These are phyloP conservation scores for Bovichtus diacanthus DNA, from an alignment of 2,797 vertebrate genomes.

Conservation along the genomic window DNA sequence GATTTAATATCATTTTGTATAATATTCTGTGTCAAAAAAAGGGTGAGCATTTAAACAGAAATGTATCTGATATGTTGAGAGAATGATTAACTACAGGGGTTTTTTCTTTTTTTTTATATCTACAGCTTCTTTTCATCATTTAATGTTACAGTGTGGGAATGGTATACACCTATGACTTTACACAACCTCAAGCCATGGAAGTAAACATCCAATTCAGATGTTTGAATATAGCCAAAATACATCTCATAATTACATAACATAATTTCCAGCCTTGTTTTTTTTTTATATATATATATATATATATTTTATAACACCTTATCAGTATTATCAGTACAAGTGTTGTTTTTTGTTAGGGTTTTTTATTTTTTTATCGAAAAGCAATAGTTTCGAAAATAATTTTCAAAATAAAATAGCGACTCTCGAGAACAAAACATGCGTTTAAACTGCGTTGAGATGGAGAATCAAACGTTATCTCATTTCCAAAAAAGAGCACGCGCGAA, in stretches of 20 bases:
- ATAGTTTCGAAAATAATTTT: background rate
- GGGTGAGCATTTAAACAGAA: background rate
- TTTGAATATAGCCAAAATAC: background rate
- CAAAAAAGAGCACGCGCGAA: background rate
- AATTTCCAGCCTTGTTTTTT: background rate
- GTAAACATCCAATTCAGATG: rapidly evolving
- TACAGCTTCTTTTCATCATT: background rate
- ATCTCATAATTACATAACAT: background rate
- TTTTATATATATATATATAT: no score
- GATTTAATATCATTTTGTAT: background rate
- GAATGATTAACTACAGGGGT: background rate
- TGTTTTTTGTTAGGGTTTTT: background rate
- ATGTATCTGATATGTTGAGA: background rate
- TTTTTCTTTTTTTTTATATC: background rate
- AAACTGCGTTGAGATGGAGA: background rate
- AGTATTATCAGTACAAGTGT: no score
- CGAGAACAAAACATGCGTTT: no score
- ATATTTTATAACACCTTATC: no score
- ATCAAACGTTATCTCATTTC: background rate
- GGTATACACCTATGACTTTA: no score
- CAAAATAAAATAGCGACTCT: background rate
- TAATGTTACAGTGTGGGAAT: background rate
- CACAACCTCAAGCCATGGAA: background rate
- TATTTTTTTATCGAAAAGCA: background rate
- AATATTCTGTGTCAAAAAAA: background rate